A percentile compares a stretch with the other conserved stretches of the same genome.
Conservation (phyloP, 2,797 vertebrate species). For the Danionella dracula region DNA sequence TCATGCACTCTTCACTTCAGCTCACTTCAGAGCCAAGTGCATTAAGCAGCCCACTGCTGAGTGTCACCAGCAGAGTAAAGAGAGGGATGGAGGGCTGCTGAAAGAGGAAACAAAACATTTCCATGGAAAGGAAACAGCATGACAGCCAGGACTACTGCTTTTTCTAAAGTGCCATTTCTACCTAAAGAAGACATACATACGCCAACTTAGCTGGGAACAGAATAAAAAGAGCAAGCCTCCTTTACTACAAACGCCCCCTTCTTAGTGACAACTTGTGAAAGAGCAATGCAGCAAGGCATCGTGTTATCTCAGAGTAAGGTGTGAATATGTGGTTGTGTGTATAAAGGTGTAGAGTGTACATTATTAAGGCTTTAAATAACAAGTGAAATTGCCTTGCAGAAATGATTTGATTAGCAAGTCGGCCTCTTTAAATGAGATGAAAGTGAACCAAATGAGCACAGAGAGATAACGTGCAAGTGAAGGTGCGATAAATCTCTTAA, state of each 20-base stretch:
- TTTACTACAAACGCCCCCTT: slow-evolving; percentile 72
- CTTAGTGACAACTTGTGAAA: slow-evolving; percentile 64
- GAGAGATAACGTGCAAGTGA: slow-evolving; percentile 61
- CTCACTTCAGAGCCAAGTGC: slow-evolving; percentile 49
- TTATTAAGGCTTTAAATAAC: slow-evolving; percentile 91
- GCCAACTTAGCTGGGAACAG: slow-evolving; percentile 28
- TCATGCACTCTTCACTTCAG: slow-evolving; percentile 51
- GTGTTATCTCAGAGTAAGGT: slow-evolving; percentile 38
- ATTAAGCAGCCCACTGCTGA: slow-evolving; percentile 33
- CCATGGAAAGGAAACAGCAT: neutral
- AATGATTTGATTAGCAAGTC: slow-evolving; percentile 98
- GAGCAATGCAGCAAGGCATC: slow-evolving; percentile 3
- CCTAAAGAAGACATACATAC: too few relatives aligned
- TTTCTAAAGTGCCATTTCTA: too few relatives aligned
- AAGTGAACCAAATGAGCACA: slow-evolving; percentile 87
- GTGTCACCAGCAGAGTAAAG: slow-evolving; percentile 1
- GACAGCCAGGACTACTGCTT: neutral
- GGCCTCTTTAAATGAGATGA: slow-evolving; percentile 86
- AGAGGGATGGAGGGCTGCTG: slow-evolving; percentile 54
- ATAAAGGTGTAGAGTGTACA: slow-evolving; percentile 66
- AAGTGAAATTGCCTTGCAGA: slow-evolving; percentile 84
- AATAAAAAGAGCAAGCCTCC: slow-evolving; percentile 37
- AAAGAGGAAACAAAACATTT: neutral
- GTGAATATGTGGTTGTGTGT: slow-evolving; percentile 29
- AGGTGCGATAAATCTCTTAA: slow-evolving; percentile 95